A percentile compares a stretch with the other conserved stretches of the same genome.
Conservation (phyloP, 1,140 invertebrate species). For the Cryptotermes secundus region DNA sequence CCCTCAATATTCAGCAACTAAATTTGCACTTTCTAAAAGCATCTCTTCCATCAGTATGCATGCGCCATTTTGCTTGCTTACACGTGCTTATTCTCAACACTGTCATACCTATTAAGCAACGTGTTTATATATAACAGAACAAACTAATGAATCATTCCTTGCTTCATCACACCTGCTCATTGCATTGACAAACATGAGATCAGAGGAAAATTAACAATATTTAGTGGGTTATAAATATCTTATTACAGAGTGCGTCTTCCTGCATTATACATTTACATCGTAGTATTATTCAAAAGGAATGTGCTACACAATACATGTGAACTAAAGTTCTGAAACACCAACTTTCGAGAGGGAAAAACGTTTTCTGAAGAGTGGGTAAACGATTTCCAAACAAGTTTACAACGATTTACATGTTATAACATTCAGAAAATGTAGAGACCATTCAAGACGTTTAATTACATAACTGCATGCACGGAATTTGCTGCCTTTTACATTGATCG, state of each 20-base stretch:
- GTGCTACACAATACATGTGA: background rate
- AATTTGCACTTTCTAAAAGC: constrained; percentile 11
- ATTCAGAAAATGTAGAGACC: background rate
- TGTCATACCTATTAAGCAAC: background rate
- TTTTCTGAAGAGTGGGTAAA: background rate
- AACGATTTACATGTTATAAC: background rate
- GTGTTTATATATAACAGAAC: background rate
- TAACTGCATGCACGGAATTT: constrained; percentile 5
- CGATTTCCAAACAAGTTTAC: background rate
- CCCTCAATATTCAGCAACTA: constrained; percentile 5
- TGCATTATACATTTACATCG: constrained; percentile 3
- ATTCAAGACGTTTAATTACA: constrained; percentile 8
- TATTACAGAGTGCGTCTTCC: background rate
- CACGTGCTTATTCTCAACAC: background rate
- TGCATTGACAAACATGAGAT: constrained; percentile 20
- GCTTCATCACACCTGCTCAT: background rate
- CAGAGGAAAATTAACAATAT: constrained; percentile 17
- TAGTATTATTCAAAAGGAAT: background rate
- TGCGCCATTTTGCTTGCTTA: background rate
- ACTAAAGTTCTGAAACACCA: background rate
- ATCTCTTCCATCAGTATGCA: constrained; percentile 6
- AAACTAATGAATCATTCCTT: constrained; percentile 4
- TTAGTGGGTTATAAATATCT: constrained; percentile 13
- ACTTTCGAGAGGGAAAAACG: background rate
- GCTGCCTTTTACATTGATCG: background rate